phyloP scores from a whole-genome alignment of 2,888 invertebrate genomes.

The Parthenolecanium corni region DNA sequence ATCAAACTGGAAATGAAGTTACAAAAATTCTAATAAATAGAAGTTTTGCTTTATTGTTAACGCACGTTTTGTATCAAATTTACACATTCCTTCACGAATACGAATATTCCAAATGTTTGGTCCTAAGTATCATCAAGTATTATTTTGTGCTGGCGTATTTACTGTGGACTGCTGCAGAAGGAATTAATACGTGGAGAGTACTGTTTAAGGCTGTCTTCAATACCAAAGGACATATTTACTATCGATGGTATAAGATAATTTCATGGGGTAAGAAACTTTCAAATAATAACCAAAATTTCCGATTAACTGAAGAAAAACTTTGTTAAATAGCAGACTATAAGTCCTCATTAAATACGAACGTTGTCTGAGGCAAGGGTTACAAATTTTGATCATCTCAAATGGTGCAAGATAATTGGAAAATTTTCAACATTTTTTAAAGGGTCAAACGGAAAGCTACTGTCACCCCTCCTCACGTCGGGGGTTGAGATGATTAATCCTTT shows the following conservation, averaged over 20 bases:
- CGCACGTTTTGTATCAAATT: constrained; percentile 5
- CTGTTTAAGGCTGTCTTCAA: constrained; percentile 15
- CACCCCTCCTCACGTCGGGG: too few species aligned
- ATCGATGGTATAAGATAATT: constrained; percentile 6
- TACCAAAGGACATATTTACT: background rate
- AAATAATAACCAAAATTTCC: too few species aligned
- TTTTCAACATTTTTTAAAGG: too few species aligned
- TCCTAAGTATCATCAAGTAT: constrained; percentile 3
- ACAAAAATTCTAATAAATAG: constrained; percentile 14
- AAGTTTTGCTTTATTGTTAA: background rate
- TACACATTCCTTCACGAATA: background rate
- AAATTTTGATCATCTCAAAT: too few species aligned
- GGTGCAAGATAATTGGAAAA: too few species aligned
- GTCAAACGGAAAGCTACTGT: too few species aligned
- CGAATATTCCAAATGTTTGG: background rate
- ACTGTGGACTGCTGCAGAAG: constrained; percentile 17
- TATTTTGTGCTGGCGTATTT: constrained; percentile 1
- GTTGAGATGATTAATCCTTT: too few species aligned
- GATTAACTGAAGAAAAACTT: too few species aligned
- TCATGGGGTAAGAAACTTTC: constrained; percentile 10
- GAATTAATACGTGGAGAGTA: constrained; percentile 24
- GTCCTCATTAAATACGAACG: too few species aligned
- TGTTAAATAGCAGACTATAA: too few species aligned
- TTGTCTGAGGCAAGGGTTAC: too few species aligned
- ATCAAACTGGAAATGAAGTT: background rate